A percentile compares a stretch with the other conserved stretches of the same genome.
These are phyloP conservation scores for Platycnemis pennipes DNA, from an alignment of 2,888 invertebrate genomes.

Conservation along the genomic window DNA sequence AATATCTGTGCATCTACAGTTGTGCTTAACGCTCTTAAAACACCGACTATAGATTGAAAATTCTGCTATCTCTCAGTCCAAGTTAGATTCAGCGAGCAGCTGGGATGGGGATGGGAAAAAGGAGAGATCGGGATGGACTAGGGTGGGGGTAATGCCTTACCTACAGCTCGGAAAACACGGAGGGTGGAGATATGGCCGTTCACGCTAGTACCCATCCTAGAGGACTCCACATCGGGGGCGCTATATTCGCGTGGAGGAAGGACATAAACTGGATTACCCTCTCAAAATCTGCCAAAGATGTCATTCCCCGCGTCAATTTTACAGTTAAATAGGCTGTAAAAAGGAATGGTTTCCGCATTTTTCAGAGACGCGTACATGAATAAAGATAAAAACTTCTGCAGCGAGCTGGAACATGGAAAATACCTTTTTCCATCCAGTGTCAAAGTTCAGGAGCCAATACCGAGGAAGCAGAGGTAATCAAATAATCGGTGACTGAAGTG, in stretches of 20 bases:
- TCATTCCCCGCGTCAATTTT: constrained; percentile 26
- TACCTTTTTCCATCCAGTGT: neutral
- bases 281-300: constrained; percentile 14
- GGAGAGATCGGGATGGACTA: neutral
- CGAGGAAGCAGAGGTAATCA: neutral
- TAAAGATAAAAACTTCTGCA: neutral
- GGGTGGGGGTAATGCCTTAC: neutral
- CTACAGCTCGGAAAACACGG: neutral
- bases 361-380: neutral
- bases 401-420: neutral
- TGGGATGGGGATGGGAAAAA: neutral
- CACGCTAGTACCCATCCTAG: neutral
- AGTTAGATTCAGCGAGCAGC: neutral
- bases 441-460: neutral
- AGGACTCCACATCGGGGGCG: neutral
- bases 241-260: neutral
- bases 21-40: no score
- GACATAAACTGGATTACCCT: constrained; percentile 12
- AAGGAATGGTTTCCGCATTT: constrained; percentile 1
- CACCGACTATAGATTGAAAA: no score
- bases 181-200: neutral
- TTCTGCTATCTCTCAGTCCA: no score
- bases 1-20: no score
- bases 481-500: neutral
- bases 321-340: constrained; percentile 22